These are phyloP conservation scores for Aphis craccivora DNA, from an alignment of 1,140 invertebrate genomes.

Conservation along the genomic window DNA sequence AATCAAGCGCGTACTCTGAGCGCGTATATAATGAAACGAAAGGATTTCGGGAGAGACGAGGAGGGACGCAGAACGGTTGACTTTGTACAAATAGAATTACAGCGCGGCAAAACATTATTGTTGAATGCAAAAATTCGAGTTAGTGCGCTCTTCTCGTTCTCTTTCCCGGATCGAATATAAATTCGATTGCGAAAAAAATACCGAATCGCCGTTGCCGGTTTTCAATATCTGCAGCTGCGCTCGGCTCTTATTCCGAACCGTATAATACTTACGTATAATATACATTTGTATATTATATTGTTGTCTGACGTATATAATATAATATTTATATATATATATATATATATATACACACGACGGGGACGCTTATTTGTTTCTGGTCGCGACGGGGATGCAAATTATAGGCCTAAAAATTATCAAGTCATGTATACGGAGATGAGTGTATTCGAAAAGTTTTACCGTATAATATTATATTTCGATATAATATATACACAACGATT, in stretches of 20 bases:
- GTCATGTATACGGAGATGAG: neutral
- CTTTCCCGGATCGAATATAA: constrained; percentile 14
- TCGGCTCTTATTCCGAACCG: neutral
- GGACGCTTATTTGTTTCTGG: neutral
- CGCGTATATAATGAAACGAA: constrained; percentile 33
- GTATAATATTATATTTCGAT: neutral
- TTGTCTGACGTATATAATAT: neutral
- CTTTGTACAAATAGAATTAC: constrained; percentile 53
- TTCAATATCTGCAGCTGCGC: neutral
- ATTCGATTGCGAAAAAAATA: constrained; percentile 2
- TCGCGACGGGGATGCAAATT: constrained; percentile 13
- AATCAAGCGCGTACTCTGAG: constrained; percentile 19
- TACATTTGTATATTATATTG: neutral
- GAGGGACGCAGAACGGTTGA: neutral
- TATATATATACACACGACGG: no score
- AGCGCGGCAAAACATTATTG: neutral
- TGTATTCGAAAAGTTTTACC: neutral
- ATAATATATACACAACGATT: neutral
- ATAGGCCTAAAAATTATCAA: neutral
- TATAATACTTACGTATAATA: neutral
- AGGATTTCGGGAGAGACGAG: neutral
- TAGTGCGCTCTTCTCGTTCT: neutral
- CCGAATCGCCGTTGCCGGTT: neutral
- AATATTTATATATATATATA: neutral
- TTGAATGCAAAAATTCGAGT: constrained; percentile 28